Base-by-base conservation (phyloP, 2,888 invertebrate species). In the Oscheius sp. region DNA sequence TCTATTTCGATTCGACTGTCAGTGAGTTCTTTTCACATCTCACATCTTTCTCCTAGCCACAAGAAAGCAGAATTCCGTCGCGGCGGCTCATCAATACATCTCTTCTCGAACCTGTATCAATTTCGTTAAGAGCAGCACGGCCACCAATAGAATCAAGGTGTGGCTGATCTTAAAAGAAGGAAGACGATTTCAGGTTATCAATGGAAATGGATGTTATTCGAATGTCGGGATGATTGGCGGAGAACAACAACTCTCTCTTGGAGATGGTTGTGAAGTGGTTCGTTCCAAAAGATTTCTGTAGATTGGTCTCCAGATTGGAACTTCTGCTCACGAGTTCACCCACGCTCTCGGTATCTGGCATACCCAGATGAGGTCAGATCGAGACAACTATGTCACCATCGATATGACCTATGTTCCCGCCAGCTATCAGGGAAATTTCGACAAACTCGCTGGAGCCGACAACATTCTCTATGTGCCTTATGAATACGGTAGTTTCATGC, bases 291-390 rank as follows among this genome's bases (percentile, higher is more conserved):
- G 25, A 27, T 20, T 20, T 6, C 10, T 15, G 10, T 12, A 6
- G n/a, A 2, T 29, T n/a, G n/a, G n/a, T n/a, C n/a, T 71, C 3
- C 55, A 74, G 74, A 57, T 70, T 1, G 76, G 74, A 20, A 76
- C 70, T 10, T 72, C 71, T 2, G 76, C 76, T 42, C 76, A 76
- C 52, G 76, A 76, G 25, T 61, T 76, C 12, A 57, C 76, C 0
- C 76, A 76, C 33, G 69, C 71, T 12, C 57, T 76, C 0, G 76
- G 76, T 0, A 63, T 74, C 31, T 74, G 72, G 50, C 76, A 76
- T 37, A 65, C 71, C 3, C 76, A 76, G 63, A 76, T 76, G 76
- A 68, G 77, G 52, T 72, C 53, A 25, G 77, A 77, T 53, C 68
- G 77, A 10, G 75, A 77, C 37, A 29, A 37, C 4, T 75, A 69